Base-by-base conservation (phyloP, 2,888 invertebrate species). In the Ochropacha duplaris region DNA sequence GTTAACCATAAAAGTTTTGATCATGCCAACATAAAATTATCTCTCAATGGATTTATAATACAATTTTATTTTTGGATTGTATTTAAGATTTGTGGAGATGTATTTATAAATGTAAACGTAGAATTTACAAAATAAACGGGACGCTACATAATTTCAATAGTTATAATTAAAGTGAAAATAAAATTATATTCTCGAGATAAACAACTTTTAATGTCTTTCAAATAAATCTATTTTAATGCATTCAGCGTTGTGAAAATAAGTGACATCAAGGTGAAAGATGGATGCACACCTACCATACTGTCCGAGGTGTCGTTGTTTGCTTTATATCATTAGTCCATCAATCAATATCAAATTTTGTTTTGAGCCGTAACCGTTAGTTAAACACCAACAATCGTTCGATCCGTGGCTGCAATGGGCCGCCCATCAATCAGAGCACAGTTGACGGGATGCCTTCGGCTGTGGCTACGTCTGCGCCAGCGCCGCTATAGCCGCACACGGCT, bases 261-360 rank as follows among this genome's bases (percentile, higher is more conserved):
- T 76, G 73, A 60, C 81, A 84, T 80, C 58, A 66, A 57, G 81
- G 85, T 84, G 78, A 80, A 80, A 72, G 67, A 72, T 66, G 60
- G 69, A 65, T 75, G 73, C 76, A 78, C 84, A 84, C 84, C 81
- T 83, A 81, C 82, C 84, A 81, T 83, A 81, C 82, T 74, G 80
- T 75, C 51, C 76, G 76, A 68, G 78, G 79, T 79, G 69, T 72
- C 77, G 74, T n/a, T 90, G 89, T 92, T 92, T 90, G 79, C 86
- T 89, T 90, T 90, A 87, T 90, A 90, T 90, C 90, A 92, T 90
- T 90, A 92, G 84, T 87, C 90, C 89, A 92, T 92, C 92, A 88
- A 92, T 92, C 92, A 92, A 87, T 86, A 83, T 85, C 85, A 83
- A 85, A 86, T 88, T 87, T 84, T 83, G 81, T 87, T 88, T 88